These are phyloP conservation scores for Bombyx huttoni DNA, from an alignment of 2,888 invertebrate species.

Conservation along the genomic window DNA sequence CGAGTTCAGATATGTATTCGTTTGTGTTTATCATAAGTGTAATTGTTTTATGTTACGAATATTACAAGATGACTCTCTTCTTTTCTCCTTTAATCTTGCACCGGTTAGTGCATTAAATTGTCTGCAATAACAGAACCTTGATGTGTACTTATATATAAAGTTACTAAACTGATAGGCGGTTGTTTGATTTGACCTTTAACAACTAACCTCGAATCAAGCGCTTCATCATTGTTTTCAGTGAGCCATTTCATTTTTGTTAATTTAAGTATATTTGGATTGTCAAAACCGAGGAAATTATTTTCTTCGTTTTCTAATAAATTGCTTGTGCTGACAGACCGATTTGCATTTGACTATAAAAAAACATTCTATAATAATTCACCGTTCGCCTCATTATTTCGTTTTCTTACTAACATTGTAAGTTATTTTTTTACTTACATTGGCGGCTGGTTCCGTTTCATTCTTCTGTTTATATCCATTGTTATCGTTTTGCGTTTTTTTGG, in stretches of 20 bases:
- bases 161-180: not conserved
- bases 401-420: constrained; percentile 1
- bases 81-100: constrained; percentile 19
- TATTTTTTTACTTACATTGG: constrained; percentile 16
- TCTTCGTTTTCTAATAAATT: constrained; percentile 19
- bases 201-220: constrained; percentile 45
- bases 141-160: constrained; percentile 6
- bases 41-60: too few species aligned
- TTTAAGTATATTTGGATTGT: constrained; percentile 40
- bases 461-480: constrained; percentile 5
- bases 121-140: constrained; percentile 48
- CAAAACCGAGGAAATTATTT: constrained; percentile 9
- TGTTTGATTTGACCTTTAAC: not conserved
- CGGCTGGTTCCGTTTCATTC: constrained; percentile 12
- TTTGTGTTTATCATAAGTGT: too few species aligned
- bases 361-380: not conserved
- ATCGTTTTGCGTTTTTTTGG: constrained; percentile 17
- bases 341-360: constrained; percentile 18
- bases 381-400: too few species aligned
- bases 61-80: constrained; percentile 1
- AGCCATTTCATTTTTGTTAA: constrained; percentile 62
- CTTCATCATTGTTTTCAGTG: constrained; percentile 34
- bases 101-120: constrained; percentile 52
- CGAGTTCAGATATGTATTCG: too few species aligned
- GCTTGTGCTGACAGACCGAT: constrained; percentile 19